Base-by-base conservation (phyloP, 2,113 vertebrate species). In the Phasianus colchicus region DNA sequence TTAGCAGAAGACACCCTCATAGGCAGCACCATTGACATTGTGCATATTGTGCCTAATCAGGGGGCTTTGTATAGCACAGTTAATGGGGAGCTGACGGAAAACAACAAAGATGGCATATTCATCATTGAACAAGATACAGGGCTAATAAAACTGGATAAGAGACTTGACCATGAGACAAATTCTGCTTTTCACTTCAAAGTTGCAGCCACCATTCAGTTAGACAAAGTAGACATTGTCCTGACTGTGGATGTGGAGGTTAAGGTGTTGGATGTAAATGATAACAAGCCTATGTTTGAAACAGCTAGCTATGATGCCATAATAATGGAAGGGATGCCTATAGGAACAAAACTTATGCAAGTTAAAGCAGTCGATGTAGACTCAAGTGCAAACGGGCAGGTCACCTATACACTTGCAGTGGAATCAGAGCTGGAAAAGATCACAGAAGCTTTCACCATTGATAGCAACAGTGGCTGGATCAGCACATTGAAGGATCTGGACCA, bases 381-480 rank as follows among this genome's bases (percentile, higher is more conserved):
- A 20, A 98, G 98, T 50, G 98, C 98, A 22, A 99, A 99, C 11
- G 99, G 99, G 18, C 99, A 99, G 94, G 99, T 99, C 73, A 99
- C 97, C 0, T 99, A 99, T 88, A 98, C 98, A 11, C 98, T 99
- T 11, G 98, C 98, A 1, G 88, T 97, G 5, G 98, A 98, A 21
- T 96, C 96, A 0, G 97, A 98, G 40, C 93, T 97, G 13, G 97
- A 98, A 40, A 97, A 96, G 81, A 95, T 98, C 77, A 92, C 90
- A 38, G 97, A 97, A 77, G 98, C 97, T 0, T 99, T 99, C 91
- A 97, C 92, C 48, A 99, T 99, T 38, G 99, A 99, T 81, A 98
- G 98, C 95, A 99, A 98, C 95, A 99, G 98, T 13, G 99, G 99
- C 36, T 99, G 99, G 99, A 99, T 99, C 85, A 99, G 98, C 80